Percentiles rank a stretch among this genome's conserved stretches.
Evolutionary conservation across 30 jellyfish, hydroid and myxozoan genomes (phyloP).

Genomic region (Hydractinia echinata): DNA sequence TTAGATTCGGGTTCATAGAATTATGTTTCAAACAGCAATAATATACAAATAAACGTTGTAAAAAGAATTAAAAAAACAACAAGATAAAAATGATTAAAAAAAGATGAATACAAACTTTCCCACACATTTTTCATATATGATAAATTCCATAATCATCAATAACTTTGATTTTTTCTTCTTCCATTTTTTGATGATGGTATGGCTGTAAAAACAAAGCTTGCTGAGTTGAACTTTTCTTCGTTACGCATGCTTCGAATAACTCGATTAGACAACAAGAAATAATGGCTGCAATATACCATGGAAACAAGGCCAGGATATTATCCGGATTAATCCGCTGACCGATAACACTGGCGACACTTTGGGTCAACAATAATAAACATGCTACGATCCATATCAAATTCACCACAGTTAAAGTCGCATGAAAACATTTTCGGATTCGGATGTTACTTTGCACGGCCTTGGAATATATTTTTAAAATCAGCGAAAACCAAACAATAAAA

Average conservation of each 20-base stretch:
- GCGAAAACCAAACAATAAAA: background rate
- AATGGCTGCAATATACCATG: slow-evolving; percentile 11
- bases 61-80: no score
- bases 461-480: background rate
- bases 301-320: background rate
- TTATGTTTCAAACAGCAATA: no score
- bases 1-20: no score
- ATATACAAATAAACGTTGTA: no score
- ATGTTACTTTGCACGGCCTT: background rate
- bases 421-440: background rate
- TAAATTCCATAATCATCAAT: no score
- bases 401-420: background rate
- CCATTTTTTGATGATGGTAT: no score
- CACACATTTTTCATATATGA: no score
- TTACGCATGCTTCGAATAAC: background rate
- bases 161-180: no score
- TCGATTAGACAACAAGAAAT: background rate
- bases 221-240: no score
- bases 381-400: background rate
- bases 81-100: no score
- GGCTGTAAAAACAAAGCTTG: no score
- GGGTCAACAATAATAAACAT: background rate
- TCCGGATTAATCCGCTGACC: background rate
- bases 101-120: no score
- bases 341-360: background rate